phyloP scores from a whole-genome alignment of 2,888 invertebrate genomes.

The Dioctria linearis region DNA sequence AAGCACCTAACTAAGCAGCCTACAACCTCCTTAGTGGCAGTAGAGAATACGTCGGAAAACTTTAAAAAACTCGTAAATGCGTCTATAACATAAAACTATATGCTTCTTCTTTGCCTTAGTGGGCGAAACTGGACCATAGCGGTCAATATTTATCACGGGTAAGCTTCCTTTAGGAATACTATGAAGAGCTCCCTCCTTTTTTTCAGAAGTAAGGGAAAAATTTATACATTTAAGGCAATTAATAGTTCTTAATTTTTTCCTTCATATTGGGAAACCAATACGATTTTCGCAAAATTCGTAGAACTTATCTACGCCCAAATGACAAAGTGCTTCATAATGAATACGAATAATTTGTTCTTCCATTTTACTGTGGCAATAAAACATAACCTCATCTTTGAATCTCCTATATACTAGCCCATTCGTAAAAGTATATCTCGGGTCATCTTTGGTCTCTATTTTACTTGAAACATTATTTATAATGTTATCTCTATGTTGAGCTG shows the following conservation, averaged over 20 bases:
- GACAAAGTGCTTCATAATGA: constrained; percentile 62
- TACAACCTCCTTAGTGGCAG: not conserved
- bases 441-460: not conserved
- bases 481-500: constrained; percentile 17
- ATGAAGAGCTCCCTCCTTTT: not conserved
- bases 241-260: constrained; percentile 32
- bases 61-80: constrained; percentile 7
- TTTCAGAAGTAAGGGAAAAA: not conserved
- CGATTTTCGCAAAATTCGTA: constrained; percentile 53
- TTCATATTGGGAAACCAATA: constrained; percentile 64
- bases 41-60: not conserved
- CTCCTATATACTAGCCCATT: constrained; percentile 33
- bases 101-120: constrained; percentile 10
- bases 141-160: not conserved
- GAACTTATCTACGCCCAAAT: too few relatives aligned
- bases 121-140: too few relatives aligned
- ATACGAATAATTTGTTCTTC: constrained; percentile 54
- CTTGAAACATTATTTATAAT: not conserved
- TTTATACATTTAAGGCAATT: constrained; percentile 32
- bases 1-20: not conserved
- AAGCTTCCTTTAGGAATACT: constrained; percentile 11
- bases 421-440: not conserved
- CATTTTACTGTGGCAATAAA: constrained; percentile 56
- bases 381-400: constrained; percentile 7
- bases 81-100: constrained; percentile 17